phyloP scores from a whole-genome alignment of 1,140 invertebrate genomes.

The Drosophila tsacasi region DNA sequence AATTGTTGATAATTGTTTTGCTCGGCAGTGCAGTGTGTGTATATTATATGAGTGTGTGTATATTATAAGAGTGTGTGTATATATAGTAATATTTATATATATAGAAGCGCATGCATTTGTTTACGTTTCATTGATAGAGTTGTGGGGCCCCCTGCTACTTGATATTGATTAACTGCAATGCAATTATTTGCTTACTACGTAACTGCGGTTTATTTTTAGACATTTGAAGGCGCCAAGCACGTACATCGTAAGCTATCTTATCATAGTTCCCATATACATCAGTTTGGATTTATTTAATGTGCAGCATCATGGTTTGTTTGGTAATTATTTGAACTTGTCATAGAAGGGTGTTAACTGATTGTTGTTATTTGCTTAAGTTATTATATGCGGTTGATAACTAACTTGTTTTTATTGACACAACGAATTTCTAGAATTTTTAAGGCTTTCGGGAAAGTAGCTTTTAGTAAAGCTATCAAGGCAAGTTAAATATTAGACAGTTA shows the following conservation, averaged over 20 bases:
- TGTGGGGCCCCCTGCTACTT: constrained; percentile 2
- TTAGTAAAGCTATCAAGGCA: not conserved
- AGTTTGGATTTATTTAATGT: constrained; percentile 8
- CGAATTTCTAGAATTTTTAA: not conserved
- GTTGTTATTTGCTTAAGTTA: not conserved
- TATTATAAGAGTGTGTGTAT: constrained; percentile 1
- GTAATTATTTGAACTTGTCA: constrained; percentile 10
- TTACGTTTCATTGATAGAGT: constrained; percentile 45
- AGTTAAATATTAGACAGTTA: not conserved
- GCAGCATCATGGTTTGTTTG: not conserved
- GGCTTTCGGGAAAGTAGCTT: not conserved
- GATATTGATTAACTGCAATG: constrained; percentile 34
- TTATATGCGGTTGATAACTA: not conserved
- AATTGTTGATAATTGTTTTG: constrained; percentile 37
- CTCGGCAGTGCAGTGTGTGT: not conserved
- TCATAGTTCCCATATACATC: not conserved
- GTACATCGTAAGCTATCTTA: constrained; percentile 19
- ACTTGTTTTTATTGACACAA: constrained; percentile 4
- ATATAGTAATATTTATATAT: constrained; percentile 18
- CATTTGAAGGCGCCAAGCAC: constrained; percentile 15
- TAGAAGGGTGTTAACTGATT: constrained; percentile 14
- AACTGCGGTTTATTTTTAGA: constrained; percentile 26
- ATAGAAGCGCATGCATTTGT: constrained; percentile 8
- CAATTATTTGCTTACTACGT: constrained; percentile 17
- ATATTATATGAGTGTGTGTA: not conserved